Evolutionary conservation across 1,140 invertebrate species (phyloP).

Genomic region (Geopemphigus sp.): DNA sequence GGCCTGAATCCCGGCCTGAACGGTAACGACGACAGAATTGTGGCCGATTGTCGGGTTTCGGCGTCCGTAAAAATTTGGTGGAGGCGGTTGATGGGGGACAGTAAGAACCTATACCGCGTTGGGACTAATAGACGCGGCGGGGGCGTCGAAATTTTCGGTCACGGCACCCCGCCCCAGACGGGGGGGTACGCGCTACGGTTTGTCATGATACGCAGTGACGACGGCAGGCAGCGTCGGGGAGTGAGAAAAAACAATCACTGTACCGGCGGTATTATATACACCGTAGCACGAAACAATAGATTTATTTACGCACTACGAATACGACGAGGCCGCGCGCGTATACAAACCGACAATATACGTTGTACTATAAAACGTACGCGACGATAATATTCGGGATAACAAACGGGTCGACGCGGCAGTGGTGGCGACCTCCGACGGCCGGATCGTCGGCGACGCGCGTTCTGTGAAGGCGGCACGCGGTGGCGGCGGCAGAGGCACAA

Average conservation of each 20-base stretch:
- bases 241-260: too few species aligned
- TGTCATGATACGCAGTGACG: too few species aligned
- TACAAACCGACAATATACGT: not conserved
- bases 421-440: not conserved
- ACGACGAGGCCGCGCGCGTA: not conserved
- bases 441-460: conserved; percentile 5
- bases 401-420: not conserved
- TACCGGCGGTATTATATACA: too few species aligned
- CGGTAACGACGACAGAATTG: conserved; percentile 54
- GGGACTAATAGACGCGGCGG: too few species aligned
- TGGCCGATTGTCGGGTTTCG: conserved; percentile 38
- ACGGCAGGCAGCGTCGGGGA: too few species aligned
- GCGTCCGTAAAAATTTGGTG: not conserved
- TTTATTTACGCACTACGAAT: not conserved
- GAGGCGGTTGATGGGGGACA: too few species aligned
- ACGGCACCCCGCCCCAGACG: not conserved
- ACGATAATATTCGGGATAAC: not conserved
- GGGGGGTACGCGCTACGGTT: not conserved
- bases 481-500: not conserved
- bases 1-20: conserved; percentile 52
- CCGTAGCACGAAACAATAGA: not conserved
- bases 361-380: not conserved
- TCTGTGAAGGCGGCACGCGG: too few species aligned
- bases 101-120: too few species aligned
- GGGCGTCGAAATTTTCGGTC: not conserved